phyloP scores from a whole-genome alignment of 2,888 invertebrate genomes.

The Catonia carolina region DNA sequence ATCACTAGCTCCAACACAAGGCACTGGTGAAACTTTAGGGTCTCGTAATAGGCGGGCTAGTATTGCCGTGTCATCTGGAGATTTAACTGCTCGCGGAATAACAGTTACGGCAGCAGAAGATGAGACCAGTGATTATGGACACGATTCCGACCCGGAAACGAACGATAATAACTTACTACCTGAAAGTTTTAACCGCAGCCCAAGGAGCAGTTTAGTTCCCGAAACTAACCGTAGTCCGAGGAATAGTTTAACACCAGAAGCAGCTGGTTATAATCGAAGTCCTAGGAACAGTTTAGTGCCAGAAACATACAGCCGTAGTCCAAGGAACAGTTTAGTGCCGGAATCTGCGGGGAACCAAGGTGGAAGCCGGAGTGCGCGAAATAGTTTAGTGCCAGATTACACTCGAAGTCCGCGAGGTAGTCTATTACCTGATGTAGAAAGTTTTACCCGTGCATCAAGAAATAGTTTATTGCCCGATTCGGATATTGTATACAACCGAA shows the following conservation, averaged over 20 bases:
- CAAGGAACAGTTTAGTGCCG: constrained; percentile 42
- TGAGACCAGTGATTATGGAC: constrained; percentile 49
- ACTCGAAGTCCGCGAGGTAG: constrained; percentile 39
- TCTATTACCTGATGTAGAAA: constrained; percentile 40
- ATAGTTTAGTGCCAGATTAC: constrained; percentile 45
- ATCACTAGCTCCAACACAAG: constrained; percentile 38
- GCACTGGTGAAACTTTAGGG: constrained; percentile 33
- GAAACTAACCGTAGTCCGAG: constrained; percentile 49
- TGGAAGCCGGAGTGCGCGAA: constrained; percentile 42
- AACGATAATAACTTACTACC: constrained; percentile 37
- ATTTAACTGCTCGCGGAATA: constrained; percentile 27
- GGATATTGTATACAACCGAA: constrained; percentile 43
- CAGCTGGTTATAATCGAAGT: constrained; percentile 45
- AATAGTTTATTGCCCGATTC: constrained; percentile 47
- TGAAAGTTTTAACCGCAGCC: constrained; percentile 31
- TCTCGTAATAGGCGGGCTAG: constrained; percentile 39
- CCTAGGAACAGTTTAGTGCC: constrained; percentile 47
- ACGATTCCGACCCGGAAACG: constrained; percentile 50
- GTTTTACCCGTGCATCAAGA: constrained; percentile 44
- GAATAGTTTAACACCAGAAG: constrained; percentile 51
- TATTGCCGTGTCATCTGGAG: constrained; percentile 31
- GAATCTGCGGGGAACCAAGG: constrained; percentile 40
- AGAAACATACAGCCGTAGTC: constrained; percentile 42
- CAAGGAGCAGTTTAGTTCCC: constrained; percentile 52
- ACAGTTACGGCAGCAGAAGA: constrained; percentile 35